These are phyloP conservation scores for Otis tarda DNA, from an alignment of 2,113 vertebrate genomes.

Conservation along the genomic window DNA sequence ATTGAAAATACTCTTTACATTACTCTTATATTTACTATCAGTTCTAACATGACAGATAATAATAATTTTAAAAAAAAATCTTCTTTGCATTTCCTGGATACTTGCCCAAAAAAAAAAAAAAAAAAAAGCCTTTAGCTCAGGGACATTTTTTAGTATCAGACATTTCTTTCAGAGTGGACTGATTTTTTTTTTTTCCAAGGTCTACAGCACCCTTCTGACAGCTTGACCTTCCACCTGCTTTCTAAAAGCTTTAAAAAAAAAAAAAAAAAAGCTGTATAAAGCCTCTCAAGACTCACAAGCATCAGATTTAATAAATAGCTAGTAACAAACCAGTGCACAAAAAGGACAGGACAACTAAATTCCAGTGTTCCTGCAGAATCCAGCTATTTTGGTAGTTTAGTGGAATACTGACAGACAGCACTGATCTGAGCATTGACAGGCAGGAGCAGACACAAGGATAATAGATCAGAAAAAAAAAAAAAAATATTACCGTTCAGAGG, in stretches of 20 bases:
- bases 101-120: neutral
- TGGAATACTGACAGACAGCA: neutral
- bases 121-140: neutral
- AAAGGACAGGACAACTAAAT: neutral
- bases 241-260: neutral
- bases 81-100: neutral
- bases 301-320: neutral
- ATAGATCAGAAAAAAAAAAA: neutral
- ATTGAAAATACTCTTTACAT: neutral
- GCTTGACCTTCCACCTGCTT: conserved; percentile 5
- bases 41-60: neutral
- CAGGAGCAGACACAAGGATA: neutral
- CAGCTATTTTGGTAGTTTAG: neutral
- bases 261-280: neutral
- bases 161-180: neutral
- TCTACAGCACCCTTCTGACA: neutral
- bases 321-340: neutral
- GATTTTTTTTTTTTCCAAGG: neutral
- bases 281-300: neutral
- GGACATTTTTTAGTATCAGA: neutral
- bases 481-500: neutral
- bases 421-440: neutral
- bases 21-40: neutral
- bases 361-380: neutral
- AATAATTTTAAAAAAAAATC: neutral